Evolutionary conservation across 1,140 invertebrate genomes (phyloP), one percentile per base, ranked within the genome.

Genomic region (Solen grandis): DNA sequence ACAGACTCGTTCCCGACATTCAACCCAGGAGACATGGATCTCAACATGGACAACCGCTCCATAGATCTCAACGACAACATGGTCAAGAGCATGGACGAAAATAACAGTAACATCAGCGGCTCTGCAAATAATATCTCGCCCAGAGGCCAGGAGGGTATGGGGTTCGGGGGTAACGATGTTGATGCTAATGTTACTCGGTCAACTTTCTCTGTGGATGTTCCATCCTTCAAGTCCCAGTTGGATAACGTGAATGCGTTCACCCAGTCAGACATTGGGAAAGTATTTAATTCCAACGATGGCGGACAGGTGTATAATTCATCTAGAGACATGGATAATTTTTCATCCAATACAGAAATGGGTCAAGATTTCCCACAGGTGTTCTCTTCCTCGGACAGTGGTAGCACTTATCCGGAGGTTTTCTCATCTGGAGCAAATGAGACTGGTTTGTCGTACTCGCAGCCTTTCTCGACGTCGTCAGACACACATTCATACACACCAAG

Each of bases 1-100:
- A 60, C 85, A 10, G 73, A 80, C 8, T 81, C 85, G 1, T 86
- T 84, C 75, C 73, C 68, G 14, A 81, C 83, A 22, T 86, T 86
- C 52, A 83, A 70, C 38, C 55, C 81, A 5, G 54, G 63, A n/a
- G 81, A 85, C 8, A 50, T 85, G 16, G 84, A 86, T 29, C 62
- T 81, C 31, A 76, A 60, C 29, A 60, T 86, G 70, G 75, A 80
- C 35, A 72, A 31, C 29, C 57, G 36, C 25, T 66, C 72, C 19
- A 78, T 72, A 25, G 83, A 84, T n/a, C 81, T 82, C 27, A 54
- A 38, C 52, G 35, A 79, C 81, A 59, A 83, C 22, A 76, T 81
- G 1, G 68, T 83, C 3, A 68, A 57, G 33, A 80, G 50, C 27
- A 52, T 54, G 35, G 65, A 81, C 38, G 84, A 86, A 16, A 83